A percentile compares a stretch with the other conserved stretches of the same genome.
These are phyloP conservation scores for Meriones psammophilus DNA, from an alignment of 2,797 vertebrate species.

Conservation along the genomic window DNA sequence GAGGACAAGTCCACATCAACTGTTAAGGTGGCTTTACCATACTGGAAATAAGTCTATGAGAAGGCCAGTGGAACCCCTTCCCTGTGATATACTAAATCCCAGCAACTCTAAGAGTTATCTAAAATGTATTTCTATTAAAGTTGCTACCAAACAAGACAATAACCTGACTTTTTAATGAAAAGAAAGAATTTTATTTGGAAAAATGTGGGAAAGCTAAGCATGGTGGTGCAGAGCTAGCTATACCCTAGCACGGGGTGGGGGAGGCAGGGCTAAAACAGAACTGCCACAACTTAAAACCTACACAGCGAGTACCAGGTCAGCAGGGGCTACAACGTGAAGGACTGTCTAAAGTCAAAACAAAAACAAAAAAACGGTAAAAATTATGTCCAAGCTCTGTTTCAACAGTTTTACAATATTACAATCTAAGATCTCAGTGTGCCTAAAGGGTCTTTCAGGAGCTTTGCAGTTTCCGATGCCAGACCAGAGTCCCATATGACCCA, in stretches of 20 bases:
- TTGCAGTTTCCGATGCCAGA: background rate
- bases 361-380: background rate
- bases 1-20: constrained; percentile 49
- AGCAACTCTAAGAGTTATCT: constrained; percentile 42
- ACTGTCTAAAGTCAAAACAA: background rate
- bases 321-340: background rate
- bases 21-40: constrained; percentile 49
- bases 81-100: constrained; percentile 13
- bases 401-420: background rate
- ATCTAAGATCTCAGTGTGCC: background rate
- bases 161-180: constrained; percentile 36
- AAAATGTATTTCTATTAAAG: constrained; percentile 63
- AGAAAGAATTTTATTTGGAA: constrained; percentile 59
- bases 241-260: background rate
- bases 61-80: constrained; percentile 36
- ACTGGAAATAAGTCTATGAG: constrained; percentile 23
- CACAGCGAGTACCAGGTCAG: background rate
- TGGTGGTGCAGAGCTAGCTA: too few species aligned
- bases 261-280: background rate
- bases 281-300: background rate
- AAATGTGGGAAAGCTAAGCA: background rate
- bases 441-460: background rate
- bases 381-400: constrained; percentile 11
- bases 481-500: background rate
- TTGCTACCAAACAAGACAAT: background rate